These are phyloP conservation scores for Dasysyrphus albostriatus DNA, from an alignment of 2,888 invertebrate species.

Conservation along the genomic window DNA sequence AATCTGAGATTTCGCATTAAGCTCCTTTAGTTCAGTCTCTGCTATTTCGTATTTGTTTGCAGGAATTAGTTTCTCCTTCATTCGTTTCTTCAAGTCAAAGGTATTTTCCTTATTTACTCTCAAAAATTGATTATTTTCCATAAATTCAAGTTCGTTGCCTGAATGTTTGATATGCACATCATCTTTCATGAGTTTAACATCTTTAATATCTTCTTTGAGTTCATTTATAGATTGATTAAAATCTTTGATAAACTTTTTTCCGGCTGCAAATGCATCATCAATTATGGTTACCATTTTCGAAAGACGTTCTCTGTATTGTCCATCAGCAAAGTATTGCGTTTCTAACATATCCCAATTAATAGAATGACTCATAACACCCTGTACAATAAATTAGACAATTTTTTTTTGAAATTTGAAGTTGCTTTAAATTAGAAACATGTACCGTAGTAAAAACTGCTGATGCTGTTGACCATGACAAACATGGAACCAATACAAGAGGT, in stretches of 20 bases:
- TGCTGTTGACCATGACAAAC: slow-evolving; percentile 98
- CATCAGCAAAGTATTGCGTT: slow-evolving; percentile 93
- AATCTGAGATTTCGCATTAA: slow-evolving; percentile 80
- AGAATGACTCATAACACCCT: slow-evolving; percentile 97
- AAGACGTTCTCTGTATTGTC: slow-evolving; percentile 91
- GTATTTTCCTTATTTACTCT: slow-evolving; percentile 79
- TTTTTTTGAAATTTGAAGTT: neutral
- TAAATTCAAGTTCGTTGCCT: slow-evolving; percentile 77
- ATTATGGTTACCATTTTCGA: slow-evolving; percentile 94
- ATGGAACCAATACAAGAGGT: slow-evolving; percentile 96
- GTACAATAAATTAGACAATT: slow-evolving; percentile 62
- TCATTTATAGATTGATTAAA: slow-evolving; percentile 85
- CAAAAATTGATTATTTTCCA: slow-evolving; percentile 77
- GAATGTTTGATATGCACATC: neutral
- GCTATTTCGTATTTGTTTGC: slow-evolving; percentile 84
- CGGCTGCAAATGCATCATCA: slow-evolving; percentile 89
- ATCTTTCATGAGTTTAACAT: slow-evolving; percentile 43
- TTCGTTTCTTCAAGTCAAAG: slow-evolving; percentile 83
- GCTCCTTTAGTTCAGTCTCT: slow-evolving; percentile 84
- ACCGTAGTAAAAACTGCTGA: slow-evolving; percentile 97
- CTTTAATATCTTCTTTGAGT: slow-evolving; percentile 82
- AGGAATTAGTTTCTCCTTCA: slow-evolving; percentile 84
- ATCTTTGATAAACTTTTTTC: slow-evolving; percentile 89
- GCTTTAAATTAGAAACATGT: slow-evolving; percentile 69
- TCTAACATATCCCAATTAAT: slow-evolving; percentile 97